Percentiles rank a stretch among this genome's conserved stretches.
Conservation (phyloP, 2,113 vertebrate genomes). For the Actenoides hombroni region DNA sequence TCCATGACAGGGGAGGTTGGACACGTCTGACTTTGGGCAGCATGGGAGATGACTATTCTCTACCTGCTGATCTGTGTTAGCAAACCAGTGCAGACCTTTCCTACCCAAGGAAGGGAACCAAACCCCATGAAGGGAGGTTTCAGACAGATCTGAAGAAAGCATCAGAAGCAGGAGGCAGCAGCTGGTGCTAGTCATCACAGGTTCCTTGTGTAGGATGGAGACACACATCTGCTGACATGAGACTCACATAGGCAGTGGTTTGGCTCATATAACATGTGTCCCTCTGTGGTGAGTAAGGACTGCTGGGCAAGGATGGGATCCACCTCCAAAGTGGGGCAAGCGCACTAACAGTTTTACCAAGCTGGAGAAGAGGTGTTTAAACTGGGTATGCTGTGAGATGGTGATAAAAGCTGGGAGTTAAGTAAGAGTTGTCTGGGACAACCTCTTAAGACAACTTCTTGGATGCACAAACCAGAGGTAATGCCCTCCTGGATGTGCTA, state of each 20-base stretch:
- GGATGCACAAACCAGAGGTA: not conserved
- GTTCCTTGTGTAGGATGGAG: not conserved
- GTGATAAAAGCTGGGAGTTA: not conserved
- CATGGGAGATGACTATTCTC: not conserved
- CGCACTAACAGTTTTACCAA: not conserved
- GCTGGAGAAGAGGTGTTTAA: not conserved
- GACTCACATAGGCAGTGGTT: not conserved
- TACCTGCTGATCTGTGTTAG: not conserved
- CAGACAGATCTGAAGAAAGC: not conserved
- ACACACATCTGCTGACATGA: not conserved
- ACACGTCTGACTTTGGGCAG: not conserved
- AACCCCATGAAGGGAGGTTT: not conserved
- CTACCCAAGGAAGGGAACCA: not conserved
- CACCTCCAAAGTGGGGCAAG: not conserved
- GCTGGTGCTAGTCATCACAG: not conserved
- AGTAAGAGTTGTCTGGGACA: not conserved
- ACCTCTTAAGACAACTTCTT: not conserved
- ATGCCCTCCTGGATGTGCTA: not conserved
- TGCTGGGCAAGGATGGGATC: not conserved
- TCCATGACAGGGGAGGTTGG: not conserved
- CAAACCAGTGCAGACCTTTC: not conserved
- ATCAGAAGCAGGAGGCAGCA: not conserved
- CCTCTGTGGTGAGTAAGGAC: not conserved
- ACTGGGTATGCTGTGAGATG: not conserved
- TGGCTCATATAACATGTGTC: not conserved